These are phyloP conservation scores for Scaptomyza pallida DNA, from an alignment of 1,140 invertebrate species.

Conservation along the genomic window DNA sequence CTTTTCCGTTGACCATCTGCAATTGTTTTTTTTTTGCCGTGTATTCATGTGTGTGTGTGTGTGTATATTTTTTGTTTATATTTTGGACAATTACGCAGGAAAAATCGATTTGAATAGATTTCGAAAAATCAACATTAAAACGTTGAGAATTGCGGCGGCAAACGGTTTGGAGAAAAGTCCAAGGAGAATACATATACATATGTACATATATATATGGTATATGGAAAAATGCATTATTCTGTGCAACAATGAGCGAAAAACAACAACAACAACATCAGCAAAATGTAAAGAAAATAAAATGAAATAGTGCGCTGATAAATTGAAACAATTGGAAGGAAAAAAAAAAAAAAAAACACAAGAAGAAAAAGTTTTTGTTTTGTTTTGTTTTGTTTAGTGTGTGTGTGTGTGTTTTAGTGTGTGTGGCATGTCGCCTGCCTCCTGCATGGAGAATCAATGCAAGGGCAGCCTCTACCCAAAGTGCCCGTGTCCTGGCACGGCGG, in stretches of 20 bases:
- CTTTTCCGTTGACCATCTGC: constrained; percentile 7
- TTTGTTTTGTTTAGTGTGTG: constrained; percentile 14
- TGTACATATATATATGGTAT: neutral
- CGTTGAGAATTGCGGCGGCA: constrained; percentile 18
- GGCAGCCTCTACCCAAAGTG: constrained; percentile 32
- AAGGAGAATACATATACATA: neutral
- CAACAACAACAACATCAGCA: too few relatives aligned
- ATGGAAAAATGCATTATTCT: neutral
- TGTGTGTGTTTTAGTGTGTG: constrained; percentile 21
- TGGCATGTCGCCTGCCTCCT: constrained; percentile 75
- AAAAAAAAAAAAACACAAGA: neutral
- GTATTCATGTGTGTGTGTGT: constrained; percentile 29
- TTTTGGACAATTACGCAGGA: constrained; percentile 73
- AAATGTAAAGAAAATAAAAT: too few relatives aligned
- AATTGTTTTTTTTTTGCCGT: constrained; percentile 3
- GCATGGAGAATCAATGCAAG: constrained; percentile 70
- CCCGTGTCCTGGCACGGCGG: constrained; percentile 13
- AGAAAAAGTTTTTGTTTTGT: neutral
- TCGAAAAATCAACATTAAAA: constrained; percentile 27
- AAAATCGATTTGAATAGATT: constrained; percentile 24
- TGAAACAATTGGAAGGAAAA: constrained; percentile 1
- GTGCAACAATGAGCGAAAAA: neutral
- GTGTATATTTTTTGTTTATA: constrained; percentile 57
- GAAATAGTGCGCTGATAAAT: neutral
- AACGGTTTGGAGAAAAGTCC: constrained; percentile 3